These are phyloP conservation scores for Pagrus major DNA, from an alignment of 2,113 vertebrate genomes.

Conservation along the genomic window DNA sequence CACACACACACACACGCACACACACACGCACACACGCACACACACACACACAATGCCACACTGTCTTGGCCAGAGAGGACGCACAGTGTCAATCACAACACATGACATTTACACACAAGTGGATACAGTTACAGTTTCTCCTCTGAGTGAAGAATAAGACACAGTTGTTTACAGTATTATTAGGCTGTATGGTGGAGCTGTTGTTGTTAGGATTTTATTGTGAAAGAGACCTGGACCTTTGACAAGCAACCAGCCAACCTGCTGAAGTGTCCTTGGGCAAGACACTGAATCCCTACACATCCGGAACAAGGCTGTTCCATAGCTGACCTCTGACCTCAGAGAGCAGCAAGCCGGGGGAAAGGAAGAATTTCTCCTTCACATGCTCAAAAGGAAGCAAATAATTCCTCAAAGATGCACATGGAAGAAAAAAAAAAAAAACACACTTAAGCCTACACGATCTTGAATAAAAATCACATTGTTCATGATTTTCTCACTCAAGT, in stretches of 20 bases:
- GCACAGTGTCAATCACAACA: slow-evolving; percentile 66
- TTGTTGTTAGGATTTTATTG: not conserved
- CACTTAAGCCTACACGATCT: not conserved
- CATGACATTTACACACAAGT: slow-evolving; percentile 64
- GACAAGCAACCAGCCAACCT: not conserved
- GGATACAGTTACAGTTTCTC: slow-evolving; percentile 45
- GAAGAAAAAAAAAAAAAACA: not conserved
- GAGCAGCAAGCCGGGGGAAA: not conserved
- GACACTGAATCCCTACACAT: slow-evolving; percentile 12
- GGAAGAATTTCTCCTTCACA: not conserved
- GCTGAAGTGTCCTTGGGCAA: not conserved
- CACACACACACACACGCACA: slow-evolving; percentile 31
- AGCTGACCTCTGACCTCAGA: slow-evolving; percentile 13
- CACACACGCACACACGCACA: slow-evolving; percentile 32
- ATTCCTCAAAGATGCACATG: not conserved
- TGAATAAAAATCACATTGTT: not conserved
- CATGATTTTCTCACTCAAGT: not conserved
- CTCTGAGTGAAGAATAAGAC: not conserved
- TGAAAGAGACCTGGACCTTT: not conserved
- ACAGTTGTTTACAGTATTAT: slow-evolving; percentile 10
- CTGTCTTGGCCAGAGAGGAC: slow-evolving; percentile 62
- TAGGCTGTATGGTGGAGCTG: not conserved
- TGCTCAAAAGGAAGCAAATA: not conserved
- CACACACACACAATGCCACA: slow-evolving; percentile 49
- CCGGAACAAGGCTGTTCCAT: not conserved